Base-by-base conservation (phyloP, 1,140 invertebrate species). In the Goniozus legneri region DNA sequence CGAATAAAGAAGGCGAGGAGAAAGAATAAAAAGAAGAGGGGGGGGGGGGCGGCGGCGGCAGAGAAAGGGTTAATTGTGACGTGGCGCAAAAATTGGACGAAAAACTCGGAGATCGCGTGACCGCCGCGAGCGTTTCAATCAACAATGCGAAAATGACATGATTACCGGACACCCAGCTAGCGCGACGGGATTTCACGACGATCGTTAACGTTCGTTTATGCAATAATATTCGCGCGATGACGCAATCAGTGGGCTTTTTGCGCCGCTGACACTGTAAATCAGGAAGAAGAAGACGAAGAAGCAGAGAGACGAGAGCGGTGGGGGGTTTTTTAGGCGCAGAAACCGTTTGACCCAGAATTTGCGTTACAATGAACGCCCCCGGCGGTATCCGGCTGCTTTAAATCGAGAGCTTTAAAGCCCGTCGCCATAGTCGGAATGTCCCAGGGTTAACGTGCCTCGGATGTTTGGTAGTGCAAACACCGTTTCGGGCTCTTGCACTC, bases 401-500 rank as follows among this genome's bases (percentile, higher is more conserved):
- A 46, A 43, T 44, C 32, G 20, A 8, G 42, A 44, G 43, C 41
- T 45, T 42, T 27, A 45, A 41, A 54, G 35, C 21, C 19, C 27
- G 16, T 30, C n/a, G 52, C 40, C 50, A 50, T 58, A 55, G 46
- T 43, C 52, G 54, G 61, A 67, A 65, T 64, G 63, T 56, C 53
- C 52, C 46, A 60, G 42, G 41, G 52, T 47, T 51, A 64, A 64
- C 65, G 53, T 67, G 53, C 62, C 54, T 56, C 46, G 60, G 54
- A 67, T 67, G 63, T 65, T 64, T 65, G 61, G 59, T 67, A 65
- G 65, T 60, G 63, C 63, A 64, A 65, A 56, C 50, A 56, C 62
- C 52, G 60, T 57, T 64, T 59, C 48, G 63, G 60, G 50, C 57
- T 65, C 57, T n/a, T n/a, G n/a, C n/a, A n/a, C n/a, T n/a, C n/a